Evolutionary conservation across 2,797 vertebrate species (phyloP).

Genomic region (Aeoliscus strigatus): DNA sequence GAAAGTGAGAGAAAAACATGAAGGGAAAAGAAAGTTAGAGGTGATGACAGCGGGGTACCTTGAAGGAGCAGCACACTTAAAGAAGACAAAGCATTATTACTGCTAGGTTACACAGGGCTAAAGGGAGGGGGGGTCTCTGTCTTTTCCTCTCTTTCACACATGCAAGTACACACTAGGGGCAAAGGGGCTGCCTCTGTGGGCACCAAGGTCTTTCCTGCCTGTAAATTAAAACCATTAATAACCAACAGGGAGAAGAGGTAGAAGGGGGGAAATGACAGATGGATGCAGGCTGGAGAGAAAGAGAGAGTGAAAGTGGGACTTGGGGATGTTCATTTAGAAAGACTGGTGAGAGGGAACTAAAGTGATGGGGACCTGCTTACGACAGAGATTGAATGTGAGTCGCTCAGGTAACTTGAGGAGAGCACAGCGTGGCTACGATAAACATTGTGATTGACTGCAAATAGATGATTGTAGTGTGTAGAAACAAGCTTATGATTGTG

Average conservation of each 20-base stretch:
- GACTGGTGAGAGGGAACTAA: slow-evolving; percentile 16
- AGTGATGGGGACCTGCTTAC: no score
- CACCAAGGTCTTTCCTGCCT: slow-evolving; percentile 72
- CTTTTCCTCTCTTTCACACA: no score
- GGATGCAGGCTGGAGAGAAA: slow-evolving; percentile 25
- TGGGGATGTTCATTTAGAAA: slow-evolving; percentile 32
- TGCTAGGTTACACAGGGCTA: slow-evolving; percentile 48
- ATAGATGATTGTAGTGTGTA: no score
- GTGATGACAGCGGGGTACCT: slow-evolving; percentile 43
- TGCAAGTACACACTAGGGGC: slow-evolving; percentile 61
- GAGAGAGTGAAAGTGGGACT: slow-evolving; percentile 21
- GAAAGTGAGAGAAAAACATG: not conserved
- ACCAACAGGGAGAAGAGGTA: slow-evolving; percentile 57
- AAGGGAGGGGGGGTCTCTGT: slow-evolving; percentile 29
- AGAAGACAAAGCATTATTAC: slow-evolving; percentile 72
- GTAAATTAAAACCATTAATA: slow-evolving; percentile 97
- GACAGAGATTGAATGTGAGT: no score
- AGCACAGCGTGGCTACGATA: no score
- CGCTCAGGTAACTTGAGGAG: no score
- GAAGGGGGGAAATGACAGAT: slow-evolving; percentile 25
- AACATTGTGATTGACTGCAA: no score
- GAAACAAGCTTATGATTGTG: no score
- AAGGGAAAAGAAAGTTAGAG: slow-evolving; percentile 13
- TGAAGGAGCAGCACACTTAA: slow-evolving; percentile 67
- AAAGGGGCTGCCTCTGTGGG: slow-evolving; percentile 66